Conservation (phyloP, 2,113 vertebrate genomes). For the Taurulus bubalis region DNA sequence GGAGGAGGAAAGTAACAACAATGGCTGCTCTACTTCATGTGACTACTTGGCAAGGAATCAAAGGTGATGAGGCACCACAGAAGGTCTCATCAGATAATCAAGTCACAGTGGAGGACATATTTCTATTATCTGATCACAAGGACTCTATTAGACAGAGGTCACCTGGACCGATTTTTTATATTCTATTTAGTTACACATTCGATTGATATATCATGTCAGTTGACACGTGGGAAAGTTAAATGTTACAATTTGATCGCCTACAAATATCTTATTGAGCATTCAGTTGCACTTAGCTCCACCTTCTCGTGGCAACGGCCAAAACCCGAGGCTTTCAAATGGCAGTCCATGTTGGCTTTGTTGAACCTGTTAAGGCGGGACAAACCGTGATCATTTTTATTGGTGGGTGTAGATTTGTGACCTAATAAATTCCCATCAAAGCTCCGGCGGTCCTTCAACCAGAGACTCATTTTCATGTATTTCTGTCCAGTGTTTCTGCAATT, state of each 20-base stretch:
- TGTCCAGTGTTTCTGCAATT: not conserved
- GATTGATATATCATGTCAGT: not conserved
- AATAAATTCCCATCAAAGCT: not conserved
- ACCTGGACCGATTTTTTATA: not conserved
- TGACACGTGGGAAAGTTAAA: not conserved
- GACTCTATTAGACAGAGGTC: not conserved
- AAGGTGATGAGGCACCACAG: not conserved
- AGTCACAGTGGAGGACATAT: not conserved
- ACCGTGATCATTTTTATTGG: no score
- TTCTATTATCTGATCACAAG: not conserved
- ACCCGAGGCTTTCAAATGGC: no score
- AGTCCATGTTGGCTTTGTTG: not conserved
- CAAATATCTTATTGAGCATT: no score
- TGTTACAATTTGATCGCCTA: no score
- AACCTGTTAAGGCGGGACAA: no score
- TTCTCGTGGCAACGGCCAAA: no score
- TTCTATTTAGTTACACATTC: not conserved
- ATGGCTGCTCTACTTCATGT: not conserved
- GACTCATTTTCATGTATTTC: not conserved
- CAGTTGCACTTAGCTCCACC: no score
- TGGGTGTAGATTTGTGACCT: not conserved
- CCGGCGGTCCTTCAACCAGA: not conserved
- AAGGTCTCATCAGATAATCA: not conserved
- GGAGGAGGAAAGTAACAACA: not conserved
- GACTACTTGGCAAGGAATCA: not conserved